A percentile compares a stretch with the other conserved stretches of the same genome.
Evolutionary conservation across 2,797 vertebrate genomes (phyloP).

Genomic region (Schizothorax lantsangensis): DNA sequence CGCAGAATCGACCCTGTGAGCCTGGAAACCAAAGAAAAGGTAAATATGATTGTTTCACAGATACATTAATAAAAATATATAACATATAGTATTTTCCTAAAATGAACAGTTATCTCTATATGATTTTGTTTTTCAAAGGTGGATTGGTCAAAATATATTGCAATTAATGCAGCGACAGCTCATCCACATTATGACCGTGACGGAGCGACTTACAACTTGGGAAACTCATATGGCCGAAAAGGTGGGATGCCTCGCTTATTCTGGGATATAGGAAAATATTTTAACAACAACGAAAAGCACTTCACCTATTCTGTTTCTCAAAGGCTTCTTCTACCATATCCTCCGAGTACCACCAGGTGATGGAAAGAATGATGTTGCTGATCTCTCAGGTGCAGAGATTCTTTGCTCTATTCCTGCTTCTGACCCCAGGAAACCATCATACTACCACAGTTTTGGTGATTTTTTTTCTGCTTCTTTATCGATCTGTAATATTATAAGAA

Average conservation of each 20-base stretch:
- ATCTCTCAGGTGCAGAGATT: constrained; percentile 82
- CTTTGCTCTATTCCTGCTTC: constrained; percentile 86
- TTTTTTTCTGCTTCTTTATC: background rate
- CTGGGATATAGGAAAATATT: background rate
- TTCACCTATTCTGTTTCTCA: background rate
- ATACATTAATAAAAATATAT: background rate
- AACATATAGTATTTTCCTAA: background rate
- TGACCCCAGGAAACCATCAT: constrained; percentile 85
- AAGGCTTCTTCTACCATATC: constrained; percentile 89
- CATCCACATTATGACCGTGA: constrained; percentile 91
- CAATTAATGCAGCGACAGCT: constrained; percentile 91
- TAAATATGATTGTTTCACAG: constrained; percentile 61
- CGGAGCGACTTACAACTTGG: constrained; percentile 92
- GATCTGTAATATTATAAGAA: background rate
- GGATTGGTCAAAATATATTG: constrained; percentile 89
- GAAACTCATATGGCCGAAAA: constrained; percentile 84
- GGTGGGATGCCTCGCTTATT: constrained; percentile 71
- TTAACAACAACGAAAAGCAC: background rate
- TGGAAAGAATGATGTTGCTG: constrained; percentile 70
- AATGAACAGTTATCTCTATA: background rate
- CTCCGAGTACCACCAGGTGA: constrained; percentile 82
- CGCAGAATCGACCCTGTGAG: constrained; percentile 86
- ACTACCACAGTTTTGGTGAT: constrained; percentile 94
- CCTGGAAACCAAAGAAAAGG: constrained; percentile 90
- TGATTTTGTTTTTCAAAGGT: constrained; percentile 77